Conservation (phyloP, 2,888 invertebrate species). For the Ditylenchus weischeri region DNA sequence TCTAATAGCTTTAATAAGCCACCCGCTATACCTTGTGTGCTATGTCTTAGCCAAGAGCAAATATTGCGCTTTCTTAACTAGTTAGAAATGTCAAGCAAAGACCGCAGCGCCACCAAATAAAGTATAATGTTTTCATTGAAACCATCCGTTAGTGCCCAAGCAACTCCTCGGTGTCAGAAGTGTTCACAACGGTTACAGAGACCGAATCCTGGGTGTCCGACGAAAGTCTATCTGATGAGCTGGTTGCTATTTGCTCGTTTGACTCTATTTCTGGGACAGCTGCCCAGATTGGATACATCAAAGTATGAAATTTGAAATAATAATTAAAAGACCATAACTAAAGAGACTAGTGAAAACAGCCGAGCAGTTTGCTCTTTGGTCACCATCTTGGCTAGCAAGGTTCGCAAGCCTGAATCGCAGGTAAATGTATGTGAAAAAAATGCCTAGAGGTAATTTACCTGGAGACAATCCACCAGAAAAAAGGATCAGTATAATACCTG, state of each 20-base stretch:
- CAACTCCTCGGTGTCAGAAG: not conserved
- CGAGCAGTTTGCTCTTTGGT: constrained; percentile 53
- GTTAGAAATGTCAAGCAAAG: no score
- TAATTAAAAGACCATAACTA: constrained; percentile 40
- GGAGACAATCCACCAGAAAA: constrained; percentile 46
- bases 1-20: no score
- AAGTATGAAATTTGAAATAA: constrained; percentile 40
- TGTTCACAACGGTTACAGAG: constrained; percentile 2
- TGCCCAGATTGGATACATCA: constrained; percentile 44
- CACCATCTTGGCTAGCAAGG: constrained; percentile 54
- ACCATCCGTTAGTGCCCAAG: no score
- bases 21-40: no score
- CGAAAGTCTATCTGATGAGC: no score
- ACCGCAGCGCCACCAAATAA: no score
- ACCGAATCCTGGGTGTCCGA: no score
- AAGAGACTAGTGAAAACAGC: constrained; percentile 41
- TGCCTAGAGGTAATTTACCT: constrained; percentile 31
- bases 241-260: not conserved
- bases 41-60: no score
- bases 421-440: no score
- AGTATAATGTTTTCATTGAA: not conserved
- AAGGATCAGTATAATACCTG: constrained; percentile 42
- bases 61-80: no score
- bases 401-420: constrained; percentile 22
- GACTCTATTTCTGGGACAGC: constrained; percentile 8